A percentile compares a stretch with the other conserved stretches of the same genome.
These are phyloP conservation scores for Pipistrellus pipistrellus DNA, from an alignment of 2,797 vertebrate species.

Conservation along the genomic window DNA sequence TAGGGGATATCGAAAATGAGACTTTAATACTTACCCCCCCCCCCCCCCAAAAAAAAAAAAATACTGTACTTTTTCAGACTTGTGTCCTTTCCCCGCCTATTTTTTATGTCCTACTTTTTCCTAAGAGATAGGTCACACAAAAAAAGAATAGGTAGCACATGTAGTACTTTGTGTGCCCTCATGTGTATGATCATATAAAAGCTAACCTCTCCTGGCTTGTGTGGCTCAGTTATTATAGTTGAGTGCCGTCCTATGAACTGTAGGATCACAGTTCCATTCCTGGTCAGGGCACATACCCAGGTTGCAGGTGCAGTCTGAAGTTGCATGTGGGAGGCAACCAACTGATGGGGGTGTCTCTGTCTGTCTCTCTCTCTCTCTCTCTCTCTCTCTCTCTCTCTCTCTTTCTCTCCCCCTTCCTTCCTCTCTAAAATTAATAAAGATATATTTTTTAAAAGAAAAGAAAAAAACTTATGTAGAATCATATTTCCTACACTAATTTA, in stretches of 20 bases:
- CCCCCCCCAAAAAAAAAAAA: constrained; percentile 56
- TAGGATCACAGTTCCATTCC: no score
- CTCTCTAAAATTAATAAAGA: no score
- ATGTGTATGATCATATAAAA: constrained; percentile 32
- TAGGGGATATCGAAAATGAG: not conserved
- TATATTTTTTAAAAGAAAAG: no score
- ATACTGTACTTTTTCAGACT: constrained; percentile 27
- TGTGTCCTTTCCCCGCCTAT: not conserved
- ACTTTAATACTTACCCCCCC: constrained; percentile 17
- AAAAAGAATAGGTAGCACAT: not conserved
- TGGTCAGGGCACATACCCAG: no score
- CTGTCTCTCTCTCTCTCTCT: no score
- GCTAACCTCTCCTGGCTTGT: not conserved
- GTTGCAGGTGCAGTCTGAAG: no score
- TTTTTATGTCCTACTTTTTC: constrained; percentile 61
- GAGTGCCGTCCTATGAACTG: no score
- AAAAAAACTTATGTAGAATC: constrained; percentile 30
- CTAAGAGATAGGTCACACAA: constrained; percentile 4
- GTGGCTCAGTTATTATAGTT: no score
- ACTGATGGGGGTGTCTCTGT: no score
- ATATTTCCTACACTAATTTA: constrained; percentile 35
- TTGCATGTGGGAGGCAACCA: no score
- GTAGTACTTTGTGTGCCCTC: not conserved
- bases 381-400: no score
- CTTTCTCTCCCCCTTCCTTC: no score